Evolutionary conservation across 2,797 vertebrate genomes (phyloP).

Genomic region (Gymnodraco acuticeps): DNA sequence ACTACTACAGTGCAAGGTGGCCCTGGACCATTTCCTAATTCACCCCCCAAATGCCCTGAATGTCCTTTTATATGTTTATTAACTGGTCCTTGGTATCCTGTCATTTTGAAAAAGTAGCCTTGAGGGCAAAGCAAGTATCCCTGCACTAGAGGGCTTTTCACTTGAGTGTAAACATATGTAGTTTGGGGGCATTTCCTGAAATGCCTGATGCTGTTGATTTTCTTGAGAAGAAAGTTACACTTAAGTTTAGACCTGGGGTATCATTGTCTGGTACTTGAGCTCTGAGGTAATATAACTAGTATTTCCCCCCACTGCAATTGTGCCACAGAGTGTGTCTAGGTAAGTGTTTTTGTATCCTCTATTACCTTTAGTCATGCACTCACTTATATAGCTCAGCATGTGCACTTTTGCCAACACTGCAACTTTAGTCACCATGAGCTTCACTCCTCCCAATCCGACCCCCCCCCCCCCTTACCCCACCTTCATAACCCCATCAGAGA

Average conservation of each 20-base stretch:
- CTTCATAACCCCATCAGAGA: slow-evolving; percentile 44
- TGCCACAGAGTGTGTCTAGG: neutral
- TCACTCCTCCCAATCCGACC: neutral
- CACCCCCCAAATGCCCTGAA: no score
- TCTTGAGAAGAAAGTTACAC: neutral
- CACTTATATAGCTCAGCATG: slow-evolving; percentile 1
- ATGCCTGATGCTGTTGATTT: neutral
- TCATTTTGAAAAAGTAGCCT: no score
- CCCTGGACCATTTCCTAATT: no score
- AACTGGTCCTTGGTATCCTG: no score
- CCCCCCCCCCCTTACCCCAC: neutral
- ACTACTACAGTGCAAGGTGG: no score
- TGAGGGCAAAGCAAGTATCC: no score
- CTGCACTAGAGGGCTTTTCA: neutral
- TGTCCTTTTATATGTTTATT: no score
- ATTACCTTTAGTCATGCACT: slow-evolving; percentile 1
- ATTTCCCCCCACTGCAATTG: slow-evolving; percentile 19
- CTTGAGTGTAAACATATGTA: neutral
- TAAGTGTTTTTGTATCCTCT: neutral
- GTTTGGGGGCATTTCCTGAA: slow-evolving; percentile 5
- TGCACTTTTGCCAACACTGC: slow-evolving; percentile 4
- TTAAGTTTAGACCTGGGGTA: slow-evolving; percentile 5
- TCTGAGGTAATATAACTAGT: neutral
- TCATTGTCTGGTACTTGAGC: slow-evolving; percentile 16
- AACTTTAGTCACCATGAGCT: slow-evolving; percentile 17